Evolutionary conservation across 2,113 vertebrate species (phyloP).

Genomic region (Otolemur garnettii): DNA sequence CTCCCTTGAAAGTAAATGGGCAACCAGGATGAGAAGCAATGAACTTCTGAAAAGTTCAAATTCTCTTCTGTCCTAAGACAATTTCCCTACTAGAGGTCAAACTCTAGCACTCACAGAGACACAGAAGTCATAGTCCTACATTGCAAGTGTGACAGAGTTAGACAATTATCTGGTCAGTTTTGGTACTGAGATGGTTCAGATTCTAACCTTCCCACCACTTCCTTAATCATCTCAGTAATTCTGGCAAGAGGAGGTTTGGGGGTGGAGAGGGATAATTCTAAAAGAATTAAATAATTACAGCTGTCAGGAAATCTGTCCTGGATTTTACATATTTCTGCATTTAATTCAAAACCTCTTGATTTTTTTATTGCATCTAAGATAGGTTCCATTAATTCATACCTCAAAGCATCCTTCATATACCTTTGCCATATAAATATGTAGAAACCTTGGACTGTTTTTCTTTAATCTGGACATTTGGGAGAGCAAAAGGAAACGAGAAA

Average conservation of each 20-base stretch:
- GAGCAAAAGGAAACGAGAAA: conserved; percentile 27
- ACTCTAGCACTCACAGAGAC: neutral
- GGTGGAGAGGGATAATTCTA: conserved; percentile 60
- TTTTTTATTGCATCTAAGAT: neutral
- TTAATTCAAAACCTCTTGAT: conserved; percentile 58
- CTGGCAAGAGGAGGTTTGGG: conserved; percentile 63
- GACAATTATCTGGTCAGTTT: conserved; percentile 1
- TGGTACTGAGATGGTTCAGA: conserved; percentile 50
- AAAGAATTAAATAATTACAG: conserved; percentile 70
- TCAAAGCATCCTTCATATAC: neutral
- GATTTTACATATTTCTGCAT: conserved; percentile 66
- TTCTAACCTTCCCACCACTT: conserved; percentile 71
- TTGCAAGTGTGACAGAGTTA: neutral
- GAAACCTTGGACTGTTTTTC: conserved; percentile 45
- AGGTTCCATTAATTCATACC: neutral
- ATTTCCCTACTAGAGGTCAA: neutral
- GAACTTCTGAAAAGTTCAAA: conserved; percentile 73
- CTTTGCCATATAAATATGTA: neutral
- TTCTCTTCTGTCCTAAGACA: conserved; percentile 7
- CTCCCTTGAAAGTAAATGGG: neutral
- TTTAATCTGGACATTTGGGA: conserved; percentile 62
- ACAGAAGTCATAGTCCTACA: neutral
- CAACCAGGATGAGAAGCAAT: conserved; percentile 12
- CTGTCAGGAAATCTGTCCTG: conserved; percentile 74
- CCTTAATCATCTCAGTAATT: conserved; percentile 74